Evolutionary conservation across 2,797 vertebrate genomes (phyloP).

Genomic region (Hyperoplus immaculatus): DNA sequence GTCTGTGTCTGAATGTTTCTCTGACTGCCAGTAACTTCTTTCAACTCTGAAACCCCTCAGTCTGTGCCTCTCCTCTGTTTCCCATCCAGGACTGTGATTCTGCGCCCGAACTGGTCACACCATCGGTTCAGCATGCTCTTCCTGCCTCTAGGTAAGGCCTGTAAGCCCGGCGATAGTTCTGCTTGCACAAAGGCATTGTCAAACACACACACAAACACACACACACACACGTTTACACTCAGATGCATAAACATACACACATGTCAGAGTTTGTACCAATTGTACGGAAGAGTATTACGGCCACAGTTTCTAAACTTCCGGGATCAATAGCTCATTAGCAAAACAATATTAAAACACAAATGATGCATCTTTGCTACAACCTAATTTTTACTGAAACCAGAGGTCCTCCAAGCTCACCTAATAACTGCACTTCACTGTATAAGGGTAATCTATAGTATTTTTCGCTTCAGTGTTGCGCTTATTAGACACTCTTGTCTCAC

Average conservation of each 20-base stretch:
- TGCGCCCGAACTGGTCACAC: conserved; percentile 62
- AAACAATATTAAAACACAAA: too few species aligned
- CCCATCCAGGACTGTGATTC: conserved; percentile 76
- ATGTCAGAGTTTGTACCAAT: not conserved
- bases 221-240: not conserved
- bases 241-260: not conserved
- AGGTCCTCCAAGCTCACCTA: too few species aligned
- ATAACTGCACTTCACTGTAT: too few species aligned
- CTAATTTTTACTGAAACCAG: too few species aligned
- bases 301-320: too few species aligned
- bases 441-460: too few species aligned
- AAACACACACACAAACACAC: conserved; percentile 21
- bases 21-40: conserved; percentile 64
- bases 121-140: conserved; percentile 50
- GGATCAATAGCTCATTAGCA: too few species aligned
- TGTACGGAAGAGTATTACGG: too few species aligned
- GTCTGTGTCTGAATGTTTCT: conserved; percentile 63
- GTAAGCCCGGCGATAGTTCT: conserved; percentile 76
- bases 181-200: conserved; percentile 57
- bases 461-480: too few species aligned
- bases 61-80: conserved; percentile 55
- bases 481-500: too few species aligned
- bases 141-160: conserved; percentile 75
- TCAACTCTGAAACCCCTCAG: conserved; percentile 60
- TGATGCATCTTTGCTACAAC: too few species aligned